Base-by-base conservation (phyloP, 1,140 invertebrate species). In the Trypoxylus dichotomus region DNA sequence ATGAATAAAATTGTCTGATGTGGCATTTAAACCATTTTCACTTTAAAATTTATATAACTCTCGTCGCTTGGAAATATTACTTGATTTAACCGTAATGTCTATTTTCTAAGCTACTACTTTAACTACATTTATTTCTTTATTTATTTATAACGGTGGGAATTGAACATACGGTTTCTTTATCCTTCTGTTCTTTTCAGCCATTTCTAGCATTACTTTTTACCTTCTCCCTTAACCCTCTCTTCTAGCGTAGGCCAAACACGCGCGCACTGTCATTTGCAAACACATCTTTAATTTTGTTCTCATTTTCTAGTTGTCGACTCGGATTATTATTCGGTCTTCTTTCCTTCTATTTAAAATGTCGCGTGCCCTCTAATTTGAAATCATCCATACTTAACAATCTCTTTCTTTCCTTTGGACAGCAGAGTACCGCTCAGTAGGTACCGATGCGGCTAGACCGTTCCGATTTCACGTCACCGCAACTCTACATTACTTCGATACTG, bases 201-300 rank as follows among this genome's bases (percentile, higher is more conserved):
- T 19, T 54, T 54, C 15, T 47, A 19, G 19, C 47, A 54, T 54
- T 54, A n/a, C 47, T 68, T 5, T 27, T 24, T n/a, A n/a, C n/a
- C n/a, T n/a, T n/a, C n/a, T n/a, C 3, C 60, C 60, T 7, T 29
- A 68, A 21, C 60, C 60, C 60, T 68, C 60, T 68, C 60, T 29
- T 68, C 24, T 68, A 25, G 3, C 60, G 24, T 24, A 19, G 3
- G 19, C 47, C 47, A 19, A 15, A 68, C 7, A 68, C 37, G 37
- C 72, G 29, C 29, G 27, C 72, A 41, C 72, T 74, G 72, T 74
- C 72, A 74, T 74, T 74, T 74, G 72, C 72, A 74, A 43, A 29
- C 72, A 74, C 72, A 42, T 74, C 72, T 74, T 74, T 74, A 74
- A 74, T 74, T 74, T 74, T 29, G 72, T 74, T 74, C 72, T 74